Percentiles rank a stretch among this genome's conserved stretches.
Evolutionary conservation across 2,888 invertebrate genomes (phyloP).

Genomic region (Drosophila neutralis): DNA sequence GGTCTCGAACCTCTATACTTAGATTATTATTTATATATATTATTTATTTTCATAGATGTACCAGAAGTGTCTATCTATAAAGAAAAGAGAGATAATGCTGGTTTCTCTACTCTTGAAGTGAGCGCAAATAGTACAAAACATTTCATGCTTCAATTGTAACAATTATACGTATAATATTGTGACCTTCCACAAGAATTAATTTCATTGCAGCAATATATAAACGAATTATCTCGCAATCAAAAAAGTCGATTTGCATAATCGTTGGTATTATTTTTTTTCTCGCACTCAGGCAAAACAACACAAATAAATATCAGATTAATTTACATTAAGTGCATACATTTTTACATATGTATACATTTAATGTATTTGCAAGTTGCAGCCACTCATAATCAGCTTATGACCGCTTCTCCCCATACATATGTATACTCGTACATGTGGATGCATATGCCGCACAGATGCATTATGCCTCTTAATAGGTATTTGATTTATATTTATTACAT

Average conservation of each 20-base stretch:
- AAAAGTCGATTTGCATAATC: not conserved
- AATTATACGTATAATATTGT: not conserved
- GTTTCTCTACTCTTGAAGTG: not conserved
- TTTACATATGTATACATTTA: slow-evolving; percentile 2
- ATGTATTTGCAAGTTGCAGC: slow-evolving; percentile 8
- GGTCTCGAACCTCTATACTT: not conserved
- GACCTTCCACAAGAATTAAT: not conserved
- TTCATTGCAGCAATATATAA: not conserved
- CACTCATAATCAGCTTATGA: slow-evolving; percentile 61
- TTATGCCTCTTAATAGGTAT: slow-evolving; percentile 47
- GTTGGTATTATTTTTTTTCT: not conserved
- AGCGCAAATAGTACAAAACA: not conserved
- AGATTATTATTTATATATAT: not conserved
- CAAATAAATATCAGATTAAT: slow-evolving; percentile 18
- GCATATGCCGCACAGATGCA: slow-evolving; percentile 15
- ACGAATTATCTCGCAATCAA: not conserved
- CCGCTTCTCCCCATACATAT: slow-evolving; percentile 14
- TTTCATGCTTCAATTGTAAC: not conserved
- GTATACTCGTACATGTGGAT: not conserved
- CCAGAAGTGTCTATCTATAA: not conserved
- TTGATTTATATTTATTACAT: slow-evolving; percentile 56
- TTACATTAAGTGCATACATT: slow-evolving; percentile 8
- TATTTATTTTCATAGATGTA: not conserved
- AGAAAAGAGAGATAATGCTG: not conserved
- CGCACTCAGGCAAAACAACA: not conserved